Evolutionary conservation across 2,888 invertebrate species (phyloP).

Genomic region (Tetanocera ferruginea): DNA sequence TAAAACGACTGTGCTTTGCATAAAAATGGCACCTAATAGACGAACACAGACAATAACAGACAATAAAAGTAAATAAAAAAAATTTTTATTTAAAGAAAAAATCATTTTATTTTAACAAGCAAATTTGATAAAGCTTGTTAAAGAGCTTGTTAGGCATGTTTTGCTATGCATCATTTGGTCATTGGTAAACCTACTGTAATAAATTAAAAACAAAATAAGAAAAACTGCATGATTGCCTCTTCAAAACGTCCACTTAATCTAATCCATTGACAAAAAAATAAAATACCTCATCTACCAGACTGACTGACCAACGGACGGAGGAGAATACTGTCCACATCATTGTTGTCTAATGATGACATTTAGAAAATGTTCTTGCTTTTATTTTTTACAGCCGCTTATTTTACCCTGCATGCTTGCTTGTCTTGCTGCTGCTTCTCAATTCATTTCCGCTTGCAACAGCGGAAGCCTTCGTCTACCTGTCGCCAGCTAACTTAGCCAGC

Average conservation of each 20-base stretch:
- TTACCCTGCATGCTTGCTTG: neutral
- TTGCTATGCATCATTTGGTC: neutral
- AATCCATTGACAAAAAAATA: neutral
- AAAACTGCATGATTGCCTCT: neutral
- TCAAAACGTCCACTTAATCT: neutral
- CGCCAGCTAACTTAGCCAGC: constrained; percentile 4
- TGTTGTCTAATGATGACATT: constrained; percentile 10
- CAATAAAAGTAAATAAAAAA: neutral
- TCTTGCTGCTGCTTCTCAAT: constrained; percentile 9
- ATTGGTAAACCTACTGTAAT: neutral
- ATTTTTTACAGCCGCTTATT: neutral
- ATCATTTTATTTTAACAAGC: neutral
- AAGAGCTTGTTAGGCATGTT: neutral
- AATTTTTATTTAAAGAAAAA: neutral
- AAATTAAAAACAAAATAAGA: neutral
- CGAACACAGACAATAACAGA: neutral
- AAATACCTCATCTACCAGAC: neutral
- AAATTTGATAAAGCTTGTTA: neutral
- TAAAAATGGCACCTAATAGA: neutral
- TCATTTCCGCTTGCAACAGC: constrained; percentile 27
- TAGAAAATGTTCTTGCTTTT: neutral
- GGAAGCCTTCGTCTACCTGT: constrained; percentile 31
- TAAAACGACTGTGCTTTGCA: neutral
- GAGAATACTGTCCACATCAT: neutral
- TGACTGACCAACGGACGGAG: neutral